Evolutionary conservation across 1,140 invertebrate genomes (phyloP), one percentile per base, ranked within the genome.

Genomic region (Trialeurodes vaporariorum): DNA sequence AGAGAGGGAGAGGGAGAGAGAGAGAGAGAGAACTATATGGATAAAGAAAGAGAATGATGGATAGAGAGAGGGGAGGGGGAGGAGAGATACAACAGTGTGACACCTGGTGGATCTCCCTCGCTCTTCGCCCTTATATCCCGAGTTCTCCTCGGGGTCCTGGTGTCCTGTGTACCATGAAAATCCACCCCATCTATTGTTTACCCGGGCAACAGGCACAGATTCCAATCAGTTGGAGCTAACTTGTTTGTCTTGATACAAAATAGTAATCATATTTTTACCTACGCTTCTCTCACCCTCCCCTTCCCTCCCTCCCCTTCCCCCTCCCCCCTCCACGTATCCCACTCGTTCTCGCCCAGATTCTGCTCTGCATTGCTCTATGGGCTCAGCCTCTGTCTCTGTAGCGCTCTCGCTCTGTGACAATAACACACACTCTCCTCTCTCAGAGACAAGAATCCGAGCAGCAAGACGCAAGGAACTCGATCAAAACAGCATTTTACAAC

Each of bases 251-350:
- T 49, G 34, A 49, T 49, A 49, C 34, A 49, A 49, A 49, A 49
- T 49, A 49, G 34, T 49, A 49, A 49, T 49, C 34, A 49, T 49
- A 49, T 49, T 49, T 49, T 49, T 49, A 49, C 34, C 34, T 49
- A 49, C 34, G 34, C n/a, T n/a, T n/a, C n/a, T n/a, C n/a, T n/a
- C n/a, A n/a, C n/a, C n/a, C n/a, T n/a, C n/a, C n/a, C n/a, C n/a
- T n/a, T n/a, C n/a, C n/a, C n/a, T n/a, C n/a, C n/a, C n/a, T n/a
- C n/a, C n/a, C n/a, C n/a, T n/a, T n/a, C n/a, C n/a, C n/a, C n/a
- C n/a, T n/a, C n/a, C n/a, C n/a, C n/a, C n/a, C n/a, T n/a, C n/a
- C n/a, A n/a, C n/a, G n/a, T n/a, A n/a, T n/a, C n/a, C n/a, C n/a
- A n/a, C n/a, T n/a, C n/a, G n/a, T n/a, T n/a, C n/a, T n/a, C n/a